Evolutionary conservation across 2,797 vertebrate species (phyloP), one percentile per base, ranked within the genome.

Genomic region (Melopsittacus undulatus): DNA sequence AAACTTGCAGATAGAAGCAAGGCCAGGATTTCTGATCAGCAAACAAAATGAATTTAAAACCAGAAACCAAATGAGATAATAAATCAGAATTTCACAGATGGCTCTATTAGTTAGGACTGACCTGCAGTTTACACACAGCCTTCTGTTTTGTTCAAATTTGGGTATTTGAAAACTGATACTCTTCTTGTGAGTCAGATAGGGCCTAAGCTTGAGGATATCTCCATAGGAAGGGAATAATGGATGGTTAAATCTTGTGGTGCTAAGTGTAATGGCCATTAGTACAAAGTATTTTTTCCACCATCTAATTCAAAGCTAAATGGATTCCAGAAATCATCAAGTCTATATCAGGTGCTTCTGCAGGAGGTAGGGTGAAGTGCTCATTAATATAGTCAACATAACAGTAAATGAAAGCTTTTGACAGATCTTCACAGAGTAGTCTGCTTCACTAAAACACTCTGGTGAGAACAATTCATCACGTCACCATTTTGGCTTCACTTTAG

Each of bases 321-420:
- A 75, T 68, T 91, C 40, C 40, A 46, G 70, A 94, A 88, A 88
- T 48, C 57, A 77, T 42, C 27, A 56, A 72, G 52, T 17, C 69
- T 73, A 89, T 95, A 89, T 95, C 79, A 75, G 79, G 49, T 83
- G 59, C n/a, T 92, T 72, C 89, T 81, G 49, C 48, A 95, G 64
- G 56, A 89, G 43, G 38, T 36, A 54, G 34, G 16, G 18, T 59
- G 45, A 91, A 76, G 27, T 62, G 34, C 49, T 93, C 59, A 45
- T 87, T 90, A 94, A 86, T 26, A 48, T n/a, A 82, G 38, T 45
- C 43, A 81, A 34, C n/a, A 4, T 21, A 75, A 87, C 7, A 86
- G 38, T 5, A 73, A 48, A 81, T 45, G 30, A 91, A 74, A 86
- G 57, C 38, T 69, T 90, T 29, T 88, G 79, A 83, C 34, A 92